Evolutionary conservation across 2,113 vertebrate species (phyloP).

Genomic region (Deroptyus accipitrinus): DNA sequence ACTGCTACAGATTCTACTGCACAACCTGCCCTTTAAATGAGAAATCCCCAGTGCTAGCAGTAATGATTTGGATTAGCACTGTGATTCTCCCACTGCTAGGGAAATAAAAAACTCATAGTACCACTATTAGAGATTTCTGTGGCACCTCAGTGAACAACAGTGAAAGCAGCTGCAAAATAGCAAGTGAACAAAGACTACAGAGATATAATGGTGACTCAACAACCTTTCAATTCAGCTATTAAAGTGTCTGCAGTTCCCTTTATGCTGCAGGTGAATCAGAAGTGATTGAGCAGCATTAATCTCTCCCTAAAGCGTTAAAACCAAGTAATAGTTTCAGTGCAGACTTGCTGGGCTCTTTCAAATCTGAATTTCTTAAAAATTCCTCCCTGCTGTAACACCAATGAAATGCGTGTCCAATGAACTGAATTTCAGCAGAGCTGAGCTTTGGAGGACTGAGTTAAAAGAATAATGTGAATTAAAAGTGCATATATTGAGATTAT

Average conservation of each 20-base stretch:
- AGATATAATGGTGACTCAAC: slow-evolving; percentile 16
- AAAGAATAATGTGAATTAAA: background rate
- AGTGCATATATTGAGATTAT: background rate
- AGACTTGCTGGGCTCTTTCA: slow-evolving; percentile 10
- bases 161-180: slow-evolving; percentile 51
- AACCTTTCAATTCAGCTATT: slow-evolving; percentile 31
- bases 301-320: slow-evolving; percentile 10
- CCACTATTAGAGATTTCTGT: background rate
- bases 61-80: slow-evolving; percentile 10
- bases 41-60: background rate
- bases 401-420: background rate
- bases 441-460: background rate
- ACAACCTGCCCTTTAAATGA: background rate
- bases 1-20: background rate
- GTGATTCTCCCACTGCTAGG: background rate
- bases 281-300: slow-evolving; percentile 43
- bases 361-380: background rate
- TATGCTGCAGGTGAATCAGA: slow-evolving; percentile 42
- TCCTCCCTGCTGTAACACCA: background rate
- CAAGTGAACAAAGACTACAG: slow-evolving; percentile 23
- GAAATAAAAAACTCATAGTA: slow-evolving; percentile 15
- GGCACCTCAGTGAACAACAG: background rate
- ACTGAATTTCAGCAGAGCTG: background rate
- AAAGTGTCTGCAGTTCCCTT: slow-evolving; percentile 27
- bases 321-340: background rate